These are phyloP conservation scores for Listronotus bonariensis DNA, from an alignment of 1,140 invertebrate genomes.

Conservation along the genomic window DNA sequence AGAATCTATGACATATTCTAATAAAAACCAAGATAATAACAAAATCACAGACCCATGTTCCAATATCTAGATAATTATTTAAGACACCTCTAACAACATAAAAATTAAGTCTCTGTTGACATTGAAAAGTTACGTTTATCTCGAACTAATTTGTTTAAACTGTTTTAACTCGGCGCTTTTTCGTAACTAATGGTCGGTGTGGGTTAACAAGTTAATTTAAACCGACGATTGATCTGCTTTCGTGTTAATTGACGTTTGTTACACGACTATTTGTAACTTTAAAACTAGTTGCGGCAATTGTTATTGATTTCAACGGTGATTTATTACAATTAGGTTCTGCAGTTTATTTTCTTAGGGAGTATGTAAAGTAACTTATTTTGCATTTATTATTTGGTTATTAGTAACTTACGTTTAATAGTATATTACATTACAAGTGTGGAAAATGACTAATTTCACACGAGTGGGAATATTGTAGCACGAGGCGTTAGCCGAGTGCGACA, in stretches of 20 bases:
- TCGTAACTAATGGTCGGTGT: conserved; percentile 18
- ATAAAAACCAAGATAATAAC: conserved; percentile 4
- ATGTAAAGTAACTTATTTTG: no score
- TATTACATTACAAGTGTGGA: no score
- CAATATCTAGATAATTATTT: conserved; percentile 15
- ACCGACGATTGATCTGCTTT: conserved; percentile 12
- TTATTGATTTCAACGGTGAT: no score
- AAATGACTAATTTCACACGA: no score
- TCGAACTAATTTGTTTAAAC: conserved; percentile 19
- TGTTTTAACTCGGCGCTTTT: conserved; percentile 14
- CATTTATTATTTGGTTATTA: no score
- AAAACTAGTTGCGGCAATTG: no score
- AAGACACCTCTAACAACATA: not conserved
- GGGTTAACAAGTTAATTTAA: conserved; percentile 19
- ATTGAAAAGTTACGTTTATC: conserved; percentile 14
- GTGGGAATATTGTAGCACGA: no score
- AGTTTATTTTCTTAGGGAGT: no score
- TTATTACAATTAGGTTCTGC: no score
- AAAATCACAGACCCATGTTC: conserved; percentile 10
- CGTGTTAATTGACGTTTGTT: conserved; percentile 16
- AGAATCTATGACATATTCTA: no score
- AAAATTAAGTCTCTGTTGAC: conserved; percentile 6
- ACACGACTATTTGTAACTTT: conserved; percentile 1
- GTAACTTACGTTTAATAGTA: no score
- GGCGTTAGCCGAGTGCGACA: no score